These are phyloP conservation scores for Galeruca laticollis DNA, from an alignment of 2,888 invertebrate species.

Conservation along the genomic window DNA sequence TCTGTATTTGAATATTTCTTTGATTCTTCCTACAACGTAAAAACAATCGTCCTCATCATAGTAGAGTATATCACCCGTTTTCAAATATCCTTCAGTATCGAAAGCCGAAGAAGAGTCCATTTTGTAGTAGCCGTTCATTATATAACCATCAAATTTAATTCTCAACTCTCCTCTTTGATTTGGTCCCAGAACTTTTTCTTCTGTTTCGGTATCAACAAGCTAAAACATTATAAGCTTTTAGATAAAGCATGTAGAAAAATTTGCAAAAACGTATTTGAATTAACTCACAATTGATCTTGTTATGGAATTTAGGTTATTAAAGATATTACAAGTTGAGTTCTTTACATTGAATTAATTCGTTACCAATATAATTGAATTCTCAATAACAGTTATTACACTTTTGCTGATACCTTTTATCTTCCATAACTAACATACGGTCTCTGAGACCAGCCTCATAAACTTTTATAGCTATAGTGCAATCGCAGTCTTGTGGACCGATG, in stretches of 20 bases:
- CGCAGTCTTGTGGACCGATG: no score
- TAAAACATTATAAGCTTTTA: constrained; percentile 47
- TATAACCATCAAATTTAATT: constrained; percentile 61
- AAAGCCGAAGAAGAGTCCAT: constrained; percentile 64
- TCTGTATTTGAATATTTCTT: constrained; percentile 68
- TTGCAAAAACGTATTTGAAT: no score
- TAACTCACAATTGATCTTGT: no score
- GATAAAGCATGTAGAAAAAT: background rate
- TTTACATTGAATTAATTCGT: no score
- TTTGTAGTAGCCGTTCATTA: constrained; percentile 67
- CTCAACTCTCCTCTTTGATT: constrained; percentile 69
- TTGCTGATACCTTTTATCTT: no score
- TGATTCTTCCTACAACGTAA: constrained; percentile 66
- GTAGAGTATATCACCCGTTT: constrained; percentile 68
- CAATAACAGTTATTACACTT: no score
- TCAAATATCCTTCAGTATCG: constrained; percentile 66
- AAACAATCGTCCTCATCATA: constrained; percentile 67
- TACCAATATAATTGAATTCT: no score
- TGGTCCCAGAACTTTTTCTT: constrained; percentile 65
- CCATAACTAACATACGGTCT: no score
- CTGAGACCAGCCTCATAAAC: no score
- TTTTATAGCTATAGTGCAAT: no score
- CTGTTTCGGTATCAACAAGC: constrained; percentile 67
- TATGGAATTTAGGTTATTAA: no score
- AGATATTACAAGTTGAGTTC: no score